phyloP scores from a whole-genome alignment of 1,140 invertebrate species.

The Subanguina moxae region DNA sequence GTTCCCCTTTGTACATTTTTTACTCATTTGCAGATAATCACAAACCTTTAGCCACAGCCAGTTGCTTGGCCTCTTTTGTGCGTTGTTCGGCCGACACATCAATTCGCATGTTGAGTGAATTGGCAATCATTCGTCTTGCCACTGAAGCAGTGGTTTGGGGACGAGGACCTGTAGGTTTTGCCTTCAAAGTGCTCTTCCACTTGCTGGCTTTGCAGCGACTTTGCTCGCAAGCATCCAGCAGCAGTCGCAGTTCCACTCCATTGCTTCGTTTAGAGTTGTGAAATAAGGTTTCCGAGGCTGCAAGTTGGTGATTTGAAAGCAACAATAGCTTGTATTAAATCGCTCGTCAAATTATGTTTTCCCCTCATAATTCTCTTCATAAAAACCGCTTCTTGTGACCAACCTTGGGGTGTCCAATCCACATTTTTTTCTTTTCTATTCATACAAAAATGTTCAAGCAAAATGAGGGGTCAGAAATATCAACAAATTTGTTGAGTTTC shows the following conservation, averaged over 20 bases:
- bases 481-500: too few species aligned
- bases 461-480: too few species aligned
- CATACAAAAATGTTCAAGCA: too few species aligned
- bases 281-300: constrained; percentile 15
- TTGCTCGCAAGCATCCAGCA: not conserved
- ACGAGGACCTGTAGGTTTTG: constrained; percentile 1
- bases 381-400: too few species aligned
- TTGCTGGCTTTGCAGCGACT: not conserved
- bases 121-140: constrained; percentile 16
- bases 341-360: too few species aligned
- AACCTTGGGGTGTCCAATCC: too few species aligned
- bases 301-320: not conserved
- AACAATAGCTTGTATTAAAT: too few species aligned
- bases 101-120: constrained; percentile 4
- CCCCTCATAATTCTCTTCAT: too few species aligned
- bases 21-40: not conserved
- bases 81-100: constrained; percentile 10
- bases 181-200: constrained; percentile 14
- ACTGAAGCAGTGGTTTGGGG: constrained; percentile 9
- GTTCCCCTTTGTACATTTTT: too few species aligned
- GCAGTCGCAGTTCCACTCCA: constrained; percentile 2
- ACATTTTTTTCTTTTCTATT: too few species aligned
- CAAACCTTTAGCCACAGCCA: constrained; percentile 10
- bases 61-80: constrained; percentile 4
- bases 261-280: constrained; percentile 3